phyloP scores from a whole-genome alignment of 2,888 invertebrate species.

The Chromoteleia sp. region DNA sequence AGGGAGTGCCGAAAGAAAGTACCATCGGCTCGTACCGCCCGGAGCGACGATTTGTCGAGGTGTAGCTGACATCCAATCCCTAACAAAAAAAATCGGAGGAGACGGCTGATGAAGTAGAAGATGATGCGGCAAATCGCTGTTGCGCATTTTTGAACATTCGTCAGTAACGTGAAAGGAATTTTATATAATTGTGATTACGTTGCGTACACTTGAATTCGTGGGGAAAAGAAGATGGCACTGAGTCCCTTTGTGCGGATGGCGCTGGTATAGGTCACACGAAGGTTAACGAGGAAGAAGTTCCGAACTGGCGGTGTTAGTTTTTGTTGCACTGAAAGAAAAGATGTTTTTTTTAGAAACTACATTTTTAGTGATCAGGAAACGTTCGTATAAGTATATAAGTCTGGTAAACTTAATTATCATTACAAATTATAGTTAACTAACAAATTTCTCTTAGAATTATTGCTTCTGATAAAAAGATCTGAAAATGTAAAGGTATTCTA shows the following conservation, averaged over 20 bases:
- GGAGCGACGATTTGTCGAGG: constrained; percentile 60
- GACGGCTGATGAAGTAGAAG: constrained; percentile 50
- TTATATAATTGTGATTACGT: constrained; percentile 54
- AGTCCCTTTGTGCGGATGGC: constrained; percentile 10
- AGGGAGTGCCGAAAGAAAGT: constrained; percentile 71
- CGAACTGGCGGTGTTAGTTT: too few relatives aligned
- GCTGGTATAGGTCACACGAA: constrained; percentile 57
- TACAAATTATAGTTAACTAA: too few relatives aligned
- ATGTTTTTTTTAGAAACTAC: background rate
- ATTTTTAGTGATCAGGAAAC: too few relatives aligned
- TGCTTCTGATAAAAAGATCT: too few relatives aligned
- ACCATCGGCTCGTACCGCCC: constrained; percentile 43
- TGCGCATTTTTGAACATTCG: constrained; percentile 34
- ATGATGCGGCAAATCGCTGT: constrained; percentile 47
- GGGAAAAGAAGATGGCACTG: constrained; percentile 2
- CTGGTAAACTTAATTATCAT: too few relatives aligned
- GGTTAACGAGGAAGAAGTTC: too few relatives aligned
- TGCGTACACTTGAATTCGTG: constrained; percentile 24
- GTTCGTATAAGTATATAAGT: too few relatives aligned
- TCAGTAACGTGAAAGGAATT: constrained; percentile 55
- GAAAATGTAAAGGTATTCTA: too few relatives aligned
- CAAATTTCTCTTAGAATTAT: too few relatives aligned
- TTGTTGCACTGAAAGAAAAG: too few relatives aligned
- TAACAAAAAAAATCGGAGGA: constrained; percentile 40
- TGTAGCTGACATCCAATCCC: constrained; percentile 39